These are phyloP conservation scores for Aurelia sp. DNA, from an alignment of 30 jellyfish, hydroid and myxozoan species.

Conservation along the genomic window DNA sequence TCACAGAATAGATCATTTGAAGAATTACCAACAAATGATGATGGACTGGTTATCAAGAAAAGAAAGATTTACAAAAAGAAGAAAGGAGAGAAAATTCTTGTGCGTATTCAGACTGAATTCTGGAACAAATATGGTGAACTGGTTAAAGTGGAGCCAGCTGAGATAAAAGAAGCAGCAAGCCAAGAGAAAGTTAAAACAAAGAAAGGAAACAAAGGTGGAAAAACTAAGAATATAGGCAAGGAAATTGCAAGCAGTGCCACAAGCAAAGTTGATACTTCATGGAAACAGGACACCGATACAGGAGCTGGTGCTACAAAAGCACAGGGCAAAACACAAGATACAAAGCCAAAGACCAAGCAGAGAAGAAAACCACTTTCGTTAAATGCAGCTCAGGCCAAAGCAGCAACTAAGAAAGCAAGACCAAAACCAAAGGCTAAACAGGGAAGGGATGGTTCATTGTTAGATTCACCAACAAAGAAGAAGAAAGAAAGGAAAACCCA, in stretches of 20 bases:
- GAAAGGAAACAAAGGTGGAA: neutral
- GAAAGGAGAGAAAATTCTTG: constrained; percentile 78
- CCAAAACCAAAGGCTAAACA: neutral
- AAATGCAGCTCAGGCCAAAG: neutral
- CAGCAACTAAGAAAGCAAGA: neutral
- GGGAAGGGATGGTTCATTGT: neutral
- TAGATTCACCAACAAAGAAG: constrained; percentile 3
- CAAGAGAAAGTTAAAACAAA: constrained; percentile 2
- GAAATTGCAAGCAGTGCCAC: neutral
- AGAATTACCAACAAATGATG: neutral
- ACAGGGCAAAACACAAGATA: neutral
- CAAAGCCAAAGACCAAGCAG: neutral
- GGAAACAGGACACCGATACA: too few species aligned
- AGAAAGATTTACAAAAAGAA: constrained; percentile 85
- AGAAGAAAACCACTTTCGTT: neutral
- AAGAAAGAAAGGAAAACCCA: constrained; percentile 91
- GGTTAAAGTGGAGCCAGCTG: constrained; percentile 78
- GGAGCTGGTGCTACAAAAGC: too few species aligned
- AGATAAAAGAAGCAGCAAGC: constrained; percentile 23
- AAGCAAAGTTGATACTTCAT: neutral
- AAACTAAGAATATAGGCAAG: neutral
- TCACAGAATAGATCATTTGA: constrained; percentile 6
- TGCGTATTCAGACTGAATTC: constrained; percentile 76
- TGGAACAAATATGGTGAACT: constrained; percentile 77
- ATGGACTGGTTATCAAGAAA: constrained; percentile 61